Evolutionary conservation across 2,797 vertebrate genomes (phyloP), one percentile per base, ranked within the genome.

Genomic region (Pseudotriccus pelzelni): DNA sequence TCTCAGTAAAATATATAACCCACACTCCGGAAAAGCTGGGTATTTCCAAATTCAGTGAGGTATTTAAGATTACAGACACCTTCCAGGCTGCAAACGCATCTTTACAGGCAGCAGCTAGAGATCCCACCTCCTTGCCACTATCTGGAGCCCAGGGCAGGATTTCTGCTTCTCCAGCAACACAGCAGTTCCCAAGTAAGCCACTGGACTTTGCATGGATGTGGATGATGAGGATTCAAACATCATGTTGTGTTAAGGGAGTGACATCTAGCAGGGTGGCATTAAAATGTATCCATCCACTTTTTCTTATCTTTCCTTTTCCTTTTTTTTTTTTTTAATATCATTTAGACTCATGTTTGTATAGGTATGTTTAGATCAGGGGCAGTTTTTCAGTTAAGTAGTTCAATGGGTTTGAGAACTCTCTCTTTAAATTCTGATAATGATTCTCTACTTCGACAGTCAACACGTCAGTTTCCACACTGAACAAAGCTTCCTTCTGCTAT

Each of bases 61-160:
- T 24, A 36, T 76, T 92, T 34, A 70, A 36, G 53, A 87, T 39
- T 67, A 60, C 10, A 62, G 56, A 36, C n/a, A 84, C 30, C 30
- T 72, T 78, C 39, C 56, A 80, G 19, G 62, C 28, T 36, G 46
- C 36, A 50, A 39, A 46, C 0, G 0, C 2, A 2, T 23, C 23
- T 46, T 43, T 25, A 19, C 9, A 68, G 22, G 49, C 17, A 86
- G 58, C 49, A 82, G 27, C 41, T 37, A 23, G 2, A 52, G 30
- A 46, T 63, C 28, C 11, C 34, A 52, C 19, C 6, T 79, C 39
- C 34, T 46, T 22, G 8, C 25, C 2, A 11, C 34, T 34, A 2
- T 50, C 36, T 44, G 55, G 28, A 56, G 25, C 12, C 39, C 39
- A 39, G 22, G 47, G 68, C 24, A 73, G 59, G 55, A 70, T 50